Conservation (phyloP, 2,888 invertebrate genomes). For the Timema podura region DNA sequence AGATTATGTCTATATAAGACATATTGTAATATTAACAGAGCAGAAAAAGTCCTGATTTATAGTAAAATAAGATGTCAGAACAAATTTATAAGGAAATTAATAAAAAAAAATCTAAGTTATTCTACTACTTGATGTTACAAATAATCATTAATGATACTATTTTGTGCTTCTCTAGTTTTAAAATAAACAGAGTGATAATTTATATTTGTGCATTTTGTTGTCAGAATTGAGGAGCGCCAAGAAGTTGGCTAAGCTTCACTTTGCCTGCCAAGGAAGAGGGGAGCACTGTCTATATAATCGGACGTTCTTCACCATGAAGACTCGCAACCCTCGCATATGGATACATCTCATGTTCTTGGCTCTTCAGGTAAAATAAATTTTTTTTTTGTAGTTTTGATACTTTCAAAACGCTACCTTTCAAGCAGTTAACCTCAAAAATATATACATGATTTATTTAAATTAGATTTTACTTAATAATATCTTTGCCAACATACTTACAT, state of each 20-base stretch:
- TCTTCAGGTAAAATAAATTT: conserved; percentile 57
- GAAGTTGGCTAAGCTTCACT: conserved; percentile 82
- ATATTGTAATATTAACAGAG: too few species aligned
- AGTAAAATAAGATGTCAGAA: too few species aligned
- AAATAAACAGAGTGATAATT: conserved; percentile 1
- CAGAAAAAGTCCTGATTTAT: too few species aligned
- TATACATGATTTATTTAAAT: too few species aligned
- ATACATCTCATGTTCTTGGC: conserved; percentile 95
- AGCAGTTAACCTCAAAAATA: too few species aligned
- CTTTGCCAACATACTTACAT: too few species aligned
- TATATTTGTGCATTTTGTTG: conserved; percentile 23
- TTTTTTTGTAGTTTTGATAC: neutral
- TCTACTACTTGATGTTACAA: too few species aligned
- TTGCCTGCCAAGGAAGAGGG: conserved; percentile 79
- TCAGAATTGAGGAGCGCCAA: conserved; percentile 71
- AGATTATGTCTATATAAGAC: too few species aligned
- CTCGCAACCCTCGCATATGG: conserved; percentile 83
- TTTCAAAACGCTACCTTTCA: neutral
- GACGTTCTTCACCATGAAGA: conserved; percentile 72
- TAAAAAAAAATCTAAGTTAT: too few species aligned
- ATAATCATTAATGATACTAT: too few species aligned
- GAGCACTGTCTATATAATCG: conserved; percentile 84
- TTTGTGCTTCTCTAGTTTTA: neutral
- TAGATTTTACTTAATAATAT: too few species aligned
- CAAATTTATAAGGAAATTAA: too few species aligned